Base-by-base conservation (phyloP, 1,140 invertebrate species). In the Anoplolepis gracilipes region DNA sequence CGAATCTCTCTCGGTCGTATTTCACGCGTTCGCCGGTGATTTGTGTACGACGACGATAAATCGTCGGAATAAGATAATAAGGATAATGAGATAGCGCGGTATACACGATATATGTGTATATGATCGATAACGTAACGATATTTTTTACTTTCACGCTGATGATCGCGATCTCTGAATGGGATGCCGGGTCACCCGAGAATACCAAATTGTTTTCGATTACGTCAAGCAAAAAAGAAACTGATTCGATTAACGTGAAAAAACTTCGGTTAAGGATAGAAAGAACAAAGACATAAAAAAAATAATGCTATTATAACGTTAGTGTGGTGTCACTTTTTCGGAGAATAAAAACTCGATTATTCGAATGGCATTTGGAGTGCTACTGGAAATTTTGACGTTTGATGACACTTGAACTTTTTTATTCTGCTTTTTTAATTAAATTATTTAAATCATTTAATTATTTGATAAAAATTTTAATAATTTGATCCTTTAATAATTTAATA, bases 61-160 rank as follows among this genome's bases (percentile, higher is more conserved):
- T 82, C 19, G 65, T 16, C 10, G 19, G 25, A 16, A 59, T 61
- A 72, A 42, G 25, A 16, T 59, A 81, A 46, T 72, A 57, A 72
- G 25, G 36, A 82, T 42, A 59, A 70, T n/a, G 36, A 72, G 33
- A 1, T 33, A 42, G 36, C 13, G 30, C 36, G 13, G 49, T 16
- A 22, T 6, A 28, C n/a, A n/a, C n/a, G n/a, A n/a, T n/a, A n/a
- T n/a, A n/a, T n/a, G n/a, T n/a, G n/a, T 19, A 30, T 33, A 81
- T 46, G 46, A 79, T 19, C 49, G 46, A 72, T 53, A 10, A 25
- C 53, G 67, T 79, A 69, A 81, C 77, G 7, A 19, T 22, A 36
- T 53, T 62, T 72, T 72, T 82, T 13, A 72, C 67, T 82, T 82
- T 82, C 65, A 61, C 65, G 78, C 46, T n/a, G 78, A 6, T 36